These are phyloP conservation scores for Falco berigora DNA, from an alignment of 2,797 vertebrate species.

Conservation along the genomic window DNA sequence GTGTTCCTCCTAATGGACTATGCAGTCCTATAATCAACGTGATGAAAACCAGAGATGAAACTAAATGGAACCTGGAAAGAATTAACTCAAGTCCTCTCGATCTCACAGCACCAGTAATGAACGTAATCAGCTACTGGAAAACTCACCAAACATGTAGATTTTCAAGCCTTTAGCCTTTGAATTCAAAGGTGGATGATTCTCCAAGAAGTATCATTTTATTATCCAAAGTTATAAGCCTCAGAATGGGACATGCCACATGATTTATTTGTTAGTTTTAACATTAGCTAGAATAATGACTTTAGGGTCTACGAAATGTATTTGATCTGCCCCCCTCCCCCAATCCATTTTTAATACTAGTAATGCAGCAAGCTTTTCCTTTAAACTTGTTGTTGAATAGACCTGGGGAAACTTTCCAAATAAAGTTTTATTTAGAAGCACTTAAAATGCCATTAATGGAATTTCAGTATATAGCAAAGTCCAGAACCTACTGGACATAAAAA, in stretches of 20 bases:
- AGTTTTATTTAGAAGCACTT: background rate
- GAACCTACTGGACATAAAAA: background rate
- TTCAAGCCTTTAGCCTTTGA: background rate
- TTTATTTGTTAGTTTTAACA: background rate
- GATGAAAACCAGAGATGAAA: background rate
- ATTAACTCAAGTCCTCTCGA: background rate
- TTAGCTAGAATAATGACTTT: background rate
- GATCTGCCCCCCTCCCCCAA: background rate
- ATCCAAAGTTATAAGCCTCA: background rate
- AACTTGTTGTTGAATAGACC: background rate
- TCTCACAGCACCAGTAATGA: background rate
- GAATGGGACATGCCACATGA: background rate
- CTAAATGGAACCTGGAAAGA: background rate
- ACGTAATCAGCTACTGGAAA: background rate
- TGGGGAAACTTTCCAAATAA: background rate
- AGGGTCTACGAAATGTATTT: background rate
- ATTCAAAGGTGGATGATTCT: background rate
- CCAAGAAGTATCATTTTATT: background rate
- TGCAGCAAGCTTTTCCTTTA: background rate
- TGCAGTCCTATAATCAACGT: background rate
- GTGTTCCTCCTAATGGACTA: background rate
- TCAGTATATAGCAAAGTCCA: background rate
- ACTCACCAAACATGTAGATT: background rate
- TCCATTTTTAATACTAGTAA: background rate
- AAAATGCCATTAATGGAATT: background rate